Base-by-base conservation (phyloP, 2,113 vertebrate genomes). In the Mus pahari region DNA sequence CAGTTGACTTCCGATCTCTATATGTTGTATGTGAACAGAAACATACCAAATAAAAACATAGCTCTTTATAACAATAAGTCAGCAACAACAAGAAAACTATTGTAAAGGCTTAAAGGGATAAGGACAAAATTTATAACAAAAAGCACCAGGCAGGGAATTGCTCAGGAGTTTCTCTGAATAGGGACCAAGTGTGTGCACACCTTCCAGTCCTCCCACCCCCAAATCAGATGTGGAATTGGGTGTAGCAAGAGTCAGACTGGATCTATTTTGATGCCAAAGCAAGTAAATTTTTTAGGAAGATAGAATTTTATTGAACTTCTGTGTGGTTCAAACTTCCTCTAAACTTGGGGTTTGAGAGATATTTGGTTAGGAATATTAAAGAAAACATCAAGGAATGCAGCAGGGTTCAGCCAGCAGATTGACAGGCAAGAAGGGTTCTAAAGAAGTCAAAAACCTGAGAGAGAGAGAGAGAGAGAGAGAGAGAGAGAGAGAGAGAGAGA, bases 341-440 rank as follows among this genome's bases (percentile, higher is more conserved):
- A 92, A 53, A 55, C 19, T 20, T 42, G 45, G 60, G 68, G 13
- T 12, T 68, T 22, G 36, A 73, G 73, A 33, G 71, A 55, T 20
- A 4, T 31, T 26, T 1, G 7, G 7, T 53, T 62, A 62, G 1
- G 3, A 4, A 17, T 13, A 4, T 22, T n/a, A 58, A 13, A 24
- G 60, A 42, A 73, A 81, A 58, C 13, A 26, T 53, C 14, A 14
- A 36, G 7, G 22, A 6, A 13, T 9, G 14, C 53, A 48, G 78
- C 0, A 20, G 4, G 8, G 50, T 26, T 45, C 82, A 70, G 45
- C 2, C 11, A 90, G 68, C 45, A 5, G 13, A n/a, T 0, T 3
- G 71, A 58, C 19, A 45, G 53, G 28, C 19, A 0, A 4, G 6
- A 7, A 5, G 68, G 8, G 4, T 36, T 24, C 58, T 66, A 60